These are phyloP conservation scores for Hyphantria cunea DNA, from an alignment of 1,140 invertebrate genomes.

Conservation along the genomic window DNA sequence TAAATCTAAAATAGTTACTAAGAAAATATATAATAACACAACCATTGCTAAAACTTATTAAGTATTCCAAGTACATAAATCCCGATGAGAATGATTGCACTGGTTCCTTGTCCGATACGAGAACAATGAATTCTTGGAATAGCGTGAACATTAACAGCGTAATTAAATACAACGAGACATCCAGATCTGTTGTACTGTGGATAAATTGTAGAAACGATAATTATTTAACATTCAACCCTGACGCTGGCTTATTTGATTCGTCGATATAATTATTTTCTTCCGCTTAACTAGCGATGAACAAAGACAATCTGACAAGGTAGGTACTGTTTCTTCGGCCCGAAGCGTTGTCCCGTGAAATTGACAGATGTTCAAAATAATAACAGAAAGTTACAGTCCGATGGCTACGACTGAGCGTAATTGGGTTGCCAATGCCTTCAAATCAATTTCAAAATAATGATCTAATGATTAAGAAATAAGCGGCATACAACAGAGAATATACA, in stretches of 20 bases:
- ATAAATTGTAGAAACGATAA: constrained; percentile 35
- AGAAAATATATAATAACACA: too few species aligned
- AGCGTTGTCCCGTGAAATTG: constrained; percentile 50
- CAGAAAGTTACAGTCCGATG: constrained; percentile 41
- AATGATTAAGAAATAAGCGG: too few species aligned
- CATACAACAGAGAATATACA: too few species aligned
- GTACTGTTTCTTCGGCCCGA: constrained; percentile 37
- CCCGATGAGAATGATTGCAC: too few species aligned
- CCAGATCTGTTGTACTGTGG: constrained; percentile 3
- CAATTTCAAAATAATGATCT: constrained; percentile 29
- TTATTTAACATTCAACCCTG: constrained; percentile 40
- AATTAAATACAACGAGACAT: neutral
- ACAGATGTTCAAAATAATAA: constrained; percentile 55
- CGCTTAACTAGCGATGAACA: constrained; percentile 47
- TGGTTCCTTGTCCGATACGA: neutral
- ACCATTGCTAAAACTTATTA: too few species aligned
- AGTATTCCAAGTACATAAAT: too few species aligned
- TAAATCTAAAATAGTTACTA: too few species aligned
- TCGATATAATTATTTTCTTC: constrained; percentile 51
- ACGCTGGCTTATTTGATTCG: constrained; percentile 37
- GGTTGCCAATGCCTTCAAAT: constrained; percentile 35
- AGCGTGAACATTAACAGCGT: neutral
- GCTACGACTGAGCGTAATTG: constrained; percentile 33
- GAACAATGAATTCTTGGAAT: neutral
- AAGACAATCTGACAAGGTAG: constrained; percentile 36